Percentiles rank a stretch among this genome's conserved stretches.
These are phyloP conservation scores for Cynopterus sphinx DNA, from an alignment of 2,797 vertebrate species.

Conservation along the genomic window DNA sequence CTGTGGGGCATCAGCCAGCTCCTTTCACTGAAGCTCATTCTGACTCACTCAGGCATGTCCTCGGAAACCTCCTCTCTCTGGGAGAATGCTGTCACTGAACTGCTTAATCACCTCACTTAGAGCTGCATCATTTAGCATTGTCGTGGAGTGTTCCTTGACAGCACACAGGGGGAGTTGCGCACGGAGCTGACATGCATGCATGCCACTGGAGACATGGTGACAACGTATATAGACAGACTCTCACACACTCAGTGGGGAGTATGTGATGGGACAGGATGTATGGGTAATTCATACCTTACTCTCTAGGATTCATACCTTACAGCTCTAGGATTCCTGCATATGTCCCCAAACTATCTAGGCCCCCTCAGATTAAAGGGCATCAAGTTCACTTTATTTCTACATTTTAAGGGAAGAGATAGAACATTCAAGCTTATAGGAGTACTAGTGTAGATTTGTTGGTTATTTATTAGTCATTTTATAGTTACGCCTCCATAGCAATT, in stretches of 20 bases:
- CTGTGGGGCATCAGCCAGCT: neutral
- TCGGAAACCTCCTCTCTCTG: neutral
- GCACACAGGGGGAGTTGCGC: neutral
- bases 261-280: too few species aligned
- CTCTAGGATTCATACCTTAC: neutral
- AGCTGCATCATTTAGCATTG: conserved; percentile 62
- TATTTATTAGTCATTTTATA: neutral
- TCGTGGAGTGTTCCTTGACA: conserved; percentile 36
- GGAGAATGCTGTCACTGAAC: conserved; percentile 11
- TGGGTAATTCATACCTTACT: neutral
- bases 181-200: neutral
- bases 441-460: neutral
- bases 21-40: neutral
- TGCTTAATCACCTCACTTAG: conserved; percentile 76
- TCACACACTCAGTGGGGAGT: accelerated
- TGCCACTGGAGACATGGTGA: neutral
- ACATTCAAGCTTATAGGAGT: neutral
- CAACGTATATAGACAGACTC: neutral
- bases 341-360: neutral
- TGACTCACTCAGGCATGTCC: neutral
- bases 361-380: neutral
- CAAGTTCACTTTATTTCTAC: neutral
- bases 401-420: neutral
- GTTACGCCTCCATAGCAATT: neutral
- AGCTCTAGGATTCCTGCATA: neutral